Base-by-base conservation (phyloP, 2,113 vertebrate species). In the Galemys pyrenaicus region DNA sequence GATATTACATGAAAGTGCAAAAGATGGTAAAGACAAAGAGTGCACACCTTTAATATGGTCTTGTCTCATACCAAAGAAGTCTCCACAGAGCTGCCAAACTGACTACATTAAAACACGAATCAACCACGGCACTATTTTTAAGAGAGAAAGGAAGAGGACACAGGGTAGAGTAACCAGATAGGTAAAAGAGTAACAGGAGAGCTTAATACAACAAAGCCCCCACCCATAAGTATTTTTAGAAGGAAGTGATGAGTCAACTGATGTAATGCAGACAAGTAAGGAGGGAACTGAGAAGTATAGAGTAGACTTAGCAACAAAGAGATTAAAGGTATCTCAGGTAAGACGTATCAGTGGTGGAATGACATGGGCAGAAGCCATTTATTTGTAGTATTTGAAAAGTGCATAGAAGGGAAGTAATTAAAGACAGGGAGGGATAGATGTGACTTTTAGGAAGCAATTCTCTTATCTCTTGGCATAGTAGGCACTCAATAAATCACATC, bases 41-140 rank as follows among this genome's bases (percentile, higher is more conserved):
- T 83, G 35, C 6, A 78, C 10, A 89, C 17, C 8, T 81, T 56
- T 88, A 92, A 87, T 82, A 32, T 28, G 80, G 22, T 79, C 74
- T 37, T 75, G 10, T 58, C 65, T 58, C 28, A 80, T 67, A 6
- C 30, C 68, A 94, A 79, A 44, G 54, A n/a, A 81, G 32, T 80
- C 41, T 92, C 9, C 54, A 70, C 1, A 71, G 46, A 89, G 35
- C 22, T 94, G 30, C 13, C n/a, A 84, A 92, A 81, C 22, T 86
- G 37, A 94, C 10, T 60, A 86, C 22, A 87, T 70, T 88, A 87
- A 92, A 94, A 71, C 32, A 91, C 19, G 65, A 37, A 83, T 60
- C 37, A 94, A 58, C 10, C n/a, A 39, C 35, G 46, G n/a, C 32
- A 87, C n/a, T 32, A 15, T 39, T 44, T 87, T 71, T 92, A 82